These are phyloP conservation scores for Polia nebulosa DNA, from an alignment of 2,888 invertebrate genomes.

Conservation along the genomic window DNA sequence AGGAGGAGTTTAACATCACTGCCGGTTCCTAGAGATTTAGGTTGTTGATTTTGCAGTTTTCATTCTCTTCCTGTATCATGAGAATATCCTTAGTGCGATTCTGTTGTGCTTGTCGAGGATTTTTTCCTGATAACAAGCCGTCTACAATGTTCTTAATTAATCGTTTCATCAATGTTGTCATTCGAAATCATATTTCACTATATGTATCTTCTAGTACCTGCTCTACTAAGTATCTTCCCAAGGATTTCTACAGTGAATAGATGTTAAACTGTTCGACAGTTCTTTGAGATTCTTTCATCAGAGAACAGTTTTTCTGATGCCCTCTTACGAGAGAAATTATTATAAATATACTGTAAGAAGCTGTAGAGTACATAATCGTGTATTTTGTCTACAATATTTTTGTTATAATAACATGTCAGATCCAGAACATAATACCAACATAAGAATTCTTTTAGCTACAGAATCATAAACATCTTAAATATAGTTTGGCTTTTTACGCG, in stretches of 20 bases:
- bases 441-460: neutral
- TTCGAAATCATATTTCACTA: too few relatives aligned
- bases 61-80: constrained; percentile 1
- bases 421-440: neutral
- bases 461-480: neutral
- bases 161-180: neutral
- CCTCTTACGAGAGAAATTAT: neutral
- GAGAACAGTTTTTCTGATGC: neutral
- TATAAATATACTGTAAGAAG: neutral
- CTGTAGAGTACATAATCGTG: neutral
- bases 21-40: constrained; percentile 18
- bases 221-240: neutral
- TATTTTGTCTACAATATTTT: neutral
- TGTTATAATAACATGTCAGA: constrained; percentile 1
- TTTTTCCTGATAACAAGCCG: neutral
- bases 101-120: neutral
- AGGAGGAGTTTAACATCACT: neutral
- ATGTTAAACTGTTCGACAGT: neutral
- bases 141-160: neutral
- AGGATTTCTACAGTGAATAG: too few relatives aligned
- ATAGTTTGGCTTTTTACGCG: constrained; percentile 8
- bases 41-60: constrained; percentile 1
- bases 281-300: neutral
- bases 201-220: too few relatives aligned
- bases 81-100: neutral